Base-by-base conservation (phyloP, 2,797 vertebrate genomes). In the Sebastes paucispinis region DNA sequence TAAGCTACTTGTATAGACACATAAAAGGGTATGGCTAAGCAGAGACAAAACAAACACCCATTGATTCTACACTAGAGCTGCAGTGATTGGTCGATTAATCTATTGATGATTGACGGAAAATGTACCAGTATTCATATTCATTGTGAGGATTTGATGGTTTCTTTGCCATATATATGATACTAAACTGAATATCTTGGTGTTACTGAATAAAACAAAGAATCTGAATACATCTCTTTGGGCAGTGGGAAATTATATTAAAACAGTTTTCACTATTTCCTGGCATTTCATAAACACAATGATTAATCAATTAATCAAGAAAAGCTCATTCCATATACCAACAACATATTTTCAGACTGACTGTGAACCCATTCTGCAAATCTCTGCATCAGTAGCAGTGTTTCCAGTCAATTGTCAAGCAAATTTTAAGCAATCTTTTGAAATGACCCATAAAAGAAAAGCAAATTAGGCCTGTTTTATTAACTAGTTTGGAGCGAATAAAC, bases 391-490 rank as follows among this genome's bases (percentile, higher is more conserved):
- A 43, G 39, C 14, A 43, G 14, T 43, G 39, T 43, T 43, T 43
- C 39, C 43, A 47, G 16, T 1, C 43, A 43, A 43, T 43, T 43
- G 39, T 43, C 39, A 18, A 0, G 43, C 43, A 0, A 18, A 47
- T 47, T 0, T 0, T 47, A 47, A 0, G 16, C 3, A 47, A 47
- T 0, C 43, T 47, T 47, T 47, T 47, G 43, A 47, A 47, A 47
- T 0, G 16, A 8, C 3, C 7, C 16, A 47, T 18, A 47, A 47
- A 47, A 18, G 16, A 47, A 47, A 47, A 47, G 43, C 7, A 47
- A 47, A 47, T 47, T 47, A 47, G 43, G 43, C 7, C 16, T 47
- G 43, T 18, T 47, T 20, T 18, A 47, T 47, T 20, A 47, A 47
- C 43, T 47, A 0, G 16, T 47, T 47, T 47, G 43, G 43, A 47